phyloP scores from a whole-genome alignment of 2,888 invertebrate species.

The Diarsia mendica region DNA sequence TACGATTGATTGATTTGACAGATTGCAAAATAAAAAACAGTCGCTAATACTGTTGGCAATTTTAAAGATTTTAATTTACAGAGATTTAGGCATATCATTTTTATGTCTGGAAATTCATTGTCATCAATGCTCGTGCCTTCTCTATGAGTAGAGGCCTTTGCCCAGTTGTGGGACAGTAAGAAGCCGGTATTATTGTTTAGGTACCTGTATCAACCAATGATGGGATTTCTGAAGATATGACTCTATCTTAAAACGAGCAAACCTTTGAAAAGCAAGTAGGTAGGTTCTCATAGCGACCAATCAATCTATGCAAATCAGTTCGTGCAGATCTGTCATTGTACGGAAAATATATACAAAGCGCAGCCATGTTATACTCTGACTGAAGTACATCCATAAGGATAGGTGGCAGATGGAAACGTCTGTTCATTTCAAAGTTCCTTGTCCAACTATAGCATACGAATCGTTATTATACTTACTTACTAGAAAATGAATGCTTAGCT shows the following conservation, averaged over 20 bases:
- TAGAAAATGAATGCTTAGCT: no score
- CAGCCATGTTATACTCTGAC: no score
- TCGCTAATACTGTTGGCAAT: neutral
- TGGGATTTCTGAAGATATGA: neutral
- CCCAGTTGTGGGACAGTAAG: neutral
- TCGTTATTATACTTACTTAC: no score
- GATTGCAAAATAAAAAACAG: conserved; percentile 15
- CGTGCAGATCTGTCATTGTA: no score
- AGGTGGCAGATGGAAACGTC: no score
- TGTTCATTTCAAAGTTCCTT: no score
- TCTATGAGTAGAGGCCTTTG: neutral
- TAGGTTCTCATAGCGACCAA: no score
- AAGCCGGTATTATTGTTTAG: neutral
- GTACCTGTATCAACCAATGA: neutral
- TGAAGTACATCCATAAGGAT: no score
- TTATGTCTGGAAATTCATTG: neutral
- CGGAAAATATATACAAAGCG: no score
- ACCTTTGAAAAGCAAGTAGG: neutral
- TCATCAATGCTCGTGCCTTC: neutral
- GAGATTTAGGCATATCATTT: neutral
- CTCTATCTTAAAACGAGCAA: neutral
- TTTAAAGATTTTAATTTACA: neutral
- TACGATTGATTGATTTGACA: conserved; percentile 17
- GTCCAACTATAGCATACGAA: no score
- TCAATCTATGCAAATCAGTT: no score